Conservation (phyloP, 1,140 invertebrate genomes). For the Augochlora pura region DNA sequence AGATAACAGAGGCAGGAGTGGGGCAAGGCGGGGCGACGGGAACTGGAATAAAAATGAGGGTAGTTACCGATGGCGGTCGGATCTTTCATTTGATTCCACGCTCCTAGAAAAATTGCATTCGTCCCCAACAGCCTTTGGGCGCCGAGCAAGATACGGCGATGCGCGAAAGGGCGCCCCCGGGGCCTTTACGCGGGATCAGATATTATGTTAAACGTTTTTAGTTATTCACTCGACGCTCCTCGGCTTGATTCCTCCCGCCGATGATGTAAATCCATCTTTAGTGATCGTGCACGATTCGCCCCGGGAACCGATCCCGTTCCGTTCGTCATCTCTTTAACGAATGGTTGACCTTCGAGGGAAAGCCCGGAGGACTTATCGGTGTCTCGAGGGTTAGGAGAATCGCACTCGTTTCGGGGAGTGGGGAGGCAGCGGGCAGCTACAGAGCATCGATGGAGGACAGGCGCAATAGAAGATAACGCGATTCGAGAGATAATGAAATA, state of each 20-base stretch:
- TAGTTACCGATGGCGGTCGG: slow-evolving; percentile 67
- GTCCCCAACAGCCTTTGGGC: slow-evolving; percentile 66
- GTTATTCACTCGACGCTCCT: slow-evolving; percentile 70
- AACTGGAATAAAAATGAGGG: slow-evolving; percentile 62
- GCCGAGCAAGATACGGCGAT: slow-evolving; percentile 59
- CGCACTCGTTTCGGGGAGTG: slow-evolving; percentile 2
- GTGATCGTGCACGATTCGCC: slow-evolving; percentile 72
- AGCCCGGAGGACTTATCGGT: slow-evolving; percentile 48
- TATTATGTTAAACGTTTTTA: slow-evolving; percentile 75
- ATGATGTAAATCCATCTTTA: slow-evolving; percentile 41
- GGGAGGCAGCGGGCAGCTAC: slow-evolving; percentile 15
- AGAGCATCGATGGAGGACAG: slow-evolving; percentile 7
- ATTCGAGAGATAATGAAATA: slow-evolving; percentile 47
- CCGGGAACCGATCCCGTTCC: slow-evolving; percentile 24
- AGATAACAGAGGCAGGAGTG: neutral
- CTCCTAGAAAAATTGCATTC: slow-evolving; percentile 70
- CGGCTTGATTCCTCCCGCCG: slow-evolving; percentile 16
- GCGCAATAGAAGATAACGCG: slow-evolving; percentile 21
- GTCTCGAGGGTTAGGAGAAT: neutral
- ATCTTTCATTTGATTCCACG: slow-evolving; percentile 70
- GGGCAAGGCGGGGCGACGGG: neutral
- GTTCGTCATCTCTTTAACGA: slow-evolving; percentile 35
- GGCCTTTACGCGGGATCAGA: slow-evolving; percentile 69
- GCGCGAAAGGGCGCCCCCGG: slow-evolving; percentile 62
- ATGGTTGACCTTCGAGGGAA: slow-evolving; percentile 47